Evolutionary conservation across 2,888 invertebrate genomes (phyloP), one percentile per base, ranked within the genome.

Genomic region (Melikaiella ostensackeni): DNA sequence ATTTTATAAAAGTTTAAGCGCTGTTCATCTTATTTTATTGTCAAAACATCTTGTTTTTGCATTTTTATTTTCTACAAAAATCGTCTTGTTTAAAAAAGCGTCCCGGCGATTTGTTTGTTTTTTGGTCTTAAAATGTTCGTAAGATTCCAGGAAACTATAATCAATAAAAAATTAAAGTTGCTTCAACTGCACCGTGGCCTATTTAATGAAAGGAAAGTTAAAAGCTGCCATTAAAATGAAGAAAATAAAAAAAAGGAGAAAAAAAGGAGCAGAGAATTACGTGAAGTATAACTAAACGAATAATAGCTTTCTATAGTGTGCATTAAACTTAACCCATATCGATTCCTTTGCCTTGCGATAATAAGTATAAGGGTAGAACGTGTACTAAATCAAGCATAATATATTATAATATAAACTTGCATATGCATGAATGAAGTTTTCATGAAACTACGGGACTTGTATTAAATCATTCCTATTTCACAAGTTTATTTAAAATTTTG

Each of bases 351-450:
- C 24, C 42, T 66, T n/a, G 46, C 42, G 24, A 46, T 66, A 66
- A 66, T 66, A 46, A 66, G 42, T 30, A 35, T 35, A 50, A 66
- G 30, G 19, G 66, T 50, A 66, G 24, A 42, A 24, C 46, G 11
- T 21, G 30, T 46, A 46, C 46, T 42, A 46, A 42, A 46, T 66
- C 46, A 66, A 57, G 57, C 57, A 57, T 57, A 57, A 57, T 46
- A 46, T 64, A 42, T 30, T 64, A 42, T 30, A 27, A 66, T 66
- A 42, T 13, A 66, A 24, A 24, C 19, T 66, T 66, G 66, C 42
- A 66, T 66, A 46, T 66, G 42, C 46, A 66, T 66, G 66, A 50
- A 66, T 66, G 46, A 66, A 66, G 8, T 66, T n/a, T n/a, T 66
- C 27, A 27, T 66, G n/a, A 66, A 50, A 50, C 30, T 46, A 24